These are phyloP conservation scores for Colistium nudipinnis DNA, from an alignment of 2,113 vertebrate genomes.

Conservation along the genomic window DNA sequence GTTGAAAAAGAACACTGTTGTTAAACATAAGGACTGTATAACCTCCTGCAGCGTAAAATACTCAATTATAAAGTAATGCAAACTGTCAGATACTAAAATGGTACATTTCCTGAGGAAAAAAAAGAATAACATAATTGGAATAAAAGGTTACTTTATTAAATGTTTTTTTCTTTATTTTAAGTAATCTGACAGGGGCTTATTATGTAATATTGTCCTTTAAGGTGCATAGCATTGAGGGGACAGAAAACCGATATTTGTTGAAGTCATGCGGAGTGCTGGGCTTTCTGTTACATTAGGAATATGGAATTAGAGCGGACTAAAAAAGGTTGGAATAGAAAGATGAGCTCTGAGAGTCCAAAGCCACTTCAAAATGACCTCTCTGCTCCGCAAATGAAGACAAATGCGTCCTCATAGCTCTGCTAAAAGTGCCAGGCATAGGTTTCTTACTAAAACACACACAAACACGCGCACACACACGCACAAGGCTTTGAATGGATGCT, in stretches of 20 bases:
- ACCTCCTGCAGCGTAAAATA: not conserved
- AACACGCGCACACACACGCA: not conserved
- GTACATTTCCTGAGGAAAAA: too few species aligned
- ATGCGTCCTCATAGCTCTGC: slow-evolving; percentile 44
- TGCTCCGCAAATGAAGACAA: slow-evolving; percentile 62
- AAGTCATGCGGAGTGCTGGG: slow-evolving; percentile 16
- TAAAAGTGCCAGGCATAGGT: slow-evolving; percentile 34
- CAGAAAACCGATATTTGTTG: slow-evolving; percentile 7
- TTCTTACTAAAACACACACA: not conserved
- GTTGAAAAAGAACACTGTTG: not conserved
- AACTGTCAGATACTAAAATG: too few species aligned
- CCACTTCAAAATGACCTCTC: slow-evolving; percentile 64
- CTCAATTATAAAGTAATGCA: too few species aligned
- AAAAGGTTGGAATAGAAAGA: slow-evolving; percentile 71
- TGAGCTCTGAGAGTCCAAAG: slow-evolving; percentile 59
- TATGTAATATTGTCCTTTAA: not conserved
- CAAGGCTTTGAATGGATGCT: slow-evolving; percentile 24
- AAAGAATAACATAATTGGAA: too few species aligned
- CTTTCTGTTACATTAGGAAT: slow-evolving; percentile 50
- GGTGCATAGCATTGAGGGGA: slow-evolving; percentile 2
- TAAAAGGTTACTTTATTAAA: too few species aligned
- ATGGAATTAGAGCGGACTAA: slow-evolving; percentile 70
- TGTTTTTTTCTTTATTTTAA: too few species aligned
- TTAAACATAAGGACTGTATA: not conserved
- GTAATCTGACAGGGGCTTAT: too few species aligned